These are phyloP conservation scores for Valencia hispanica DNA, from an alignment of 2,797 vertebrate genomes.

Conservation along the genomic window DNA sequence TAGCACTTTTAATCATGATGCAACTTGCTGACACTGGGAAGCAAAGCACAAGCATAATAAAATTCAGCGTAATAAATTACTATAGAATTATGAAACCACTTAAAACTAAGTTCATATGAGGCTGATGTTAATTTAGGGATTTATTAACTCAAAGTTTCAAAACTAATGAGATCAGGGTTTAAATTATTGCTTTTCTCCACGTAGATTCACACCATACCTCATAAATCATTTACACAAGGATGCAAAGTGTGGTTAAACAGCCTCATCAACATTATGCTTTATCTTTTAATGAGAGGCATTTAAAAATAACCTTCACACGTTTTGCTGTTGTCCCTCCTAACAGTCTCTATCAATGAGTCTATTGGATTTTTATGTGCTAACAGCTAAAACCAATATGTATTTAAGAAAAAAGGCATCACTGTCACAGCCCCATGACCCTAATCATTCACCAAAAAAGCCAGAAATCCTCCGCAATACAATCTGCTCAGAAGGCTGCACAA, in stretches of 20 bases:
- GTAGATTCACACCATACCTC: background rate
- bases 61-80: constrained; percentile 19
- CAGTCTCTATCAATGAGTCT: constrained; percentile 13
- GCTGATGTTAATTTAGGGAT: constrained; percentile 11
- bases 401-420: constrained; percentile 12
- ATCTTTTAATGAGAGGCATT: constrained; percentile 21
- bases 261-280: background rate
- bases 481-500: constrained; percentile 35
- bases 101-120: constrained; percentile 14
- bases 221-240: constrained; percentile 21
- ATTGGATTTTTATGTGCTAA: constrained; percentile 17
- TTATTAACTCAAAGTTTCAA: constrained; percentile 17
- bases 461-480: constrained; percentile 22
- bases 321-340: constrained; percentile 6
- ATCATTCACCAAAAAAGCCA: constrained; percentile 6
- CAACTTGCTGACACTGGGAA: background rate
- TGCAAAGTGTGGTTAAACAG: background rate
- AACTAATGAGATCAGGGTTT: constrained; percentile 7
- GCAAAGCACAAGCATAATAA: background rate
- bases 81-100: constrained; percentile 12
- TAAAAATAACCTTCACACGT: background rate
- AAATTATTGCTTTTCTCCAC: background rate
- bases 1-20: background rate
- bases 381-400: constrained; percentile 39
- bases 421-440: background rate